Evolutionary conservation across 35 echinoderm and acorn worm species (phyloP), one percentile per base, ranked within the genome.

Genomic region (Apostichopus californicus): DNA sequence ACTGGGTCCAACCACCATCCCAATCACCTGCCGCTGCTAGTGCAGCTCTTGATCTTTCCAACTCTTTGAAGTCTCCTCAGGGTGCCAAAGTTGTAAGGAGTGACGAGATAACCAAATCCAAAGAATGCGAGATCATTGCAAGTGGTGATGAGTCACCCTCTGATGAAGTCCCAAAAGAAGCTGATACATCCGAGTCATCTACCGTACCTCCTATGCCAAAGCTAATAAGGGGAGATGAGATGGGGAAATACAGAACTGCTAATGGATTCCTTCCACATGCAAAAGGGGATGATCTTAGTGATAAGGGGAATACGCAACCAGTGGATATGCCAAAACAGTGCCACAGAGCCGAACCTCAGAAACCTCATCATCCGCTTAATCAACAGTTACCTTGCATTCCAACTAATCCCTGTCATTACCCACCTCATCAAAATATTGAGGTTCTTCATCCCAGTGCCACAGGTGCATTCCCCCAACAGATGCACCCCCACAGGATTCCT

Each of bases 221-320:
- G 61, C 89, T 91, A 11, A 79, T 91, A 79, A 91, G 89, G 77
- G 89, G 89, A 77, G 89, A 91, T 46, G 89, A 91, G 22, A 22
- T 91, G 89, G 72, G 77, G 10, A 91, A 91, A 54, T 79, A 78
- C 56, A 68, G 86, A 28, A 72, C 57, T 22, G 68, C 15, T 18
- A 66, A 66, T 63, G 63, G 86, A 55, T 89, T 89, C 64, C 86
- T 89, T 34, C 86, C 86, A 73, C 63, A 71, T 54, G 1, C 28
- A 18, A 6, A 28, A 12, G 15, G 60, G 24, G 64, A 66, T 54
- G 52, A 55, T 46, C 23, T 12, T 8, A 55, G 11, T 8, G 46
- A 53, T 15, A 82, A 82, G 80, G 80, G 28, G 23, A 57, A 5
- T 82, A 8, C 28, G 46, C 34, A 57, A 17, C 28, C 80, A 82